Evolutionary conservation across 2,888 invertebrate species (phyloP), one percentile per base, ranked within the genome.

Genomic region (Cetonia aurata): DNA sequence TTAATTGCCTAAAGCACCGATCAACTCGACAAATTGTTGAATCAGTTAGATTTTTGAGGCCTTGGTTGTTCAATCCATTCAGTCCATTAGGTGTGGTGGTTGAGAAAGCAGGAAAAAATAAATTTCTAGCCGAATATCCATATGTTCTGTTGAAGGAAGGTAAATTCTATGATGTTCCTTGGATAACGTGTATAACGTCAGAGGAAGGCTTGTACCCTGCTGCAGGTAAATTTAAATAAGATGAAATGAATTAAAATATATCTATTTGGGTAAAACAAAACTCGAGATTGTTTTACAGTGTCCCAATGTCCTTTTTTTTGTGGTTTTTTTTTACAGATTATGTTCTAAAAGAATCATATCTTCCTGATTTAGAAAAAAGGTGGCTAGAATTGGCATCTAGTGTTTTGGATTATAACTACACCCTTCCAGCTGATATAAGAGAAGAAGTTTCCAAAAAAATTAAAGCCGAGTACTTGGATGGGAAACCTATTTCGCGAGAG

Each of bases 201-300:
- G 89, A 92, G 70, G 93, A 93, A 80, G 92, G 92, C 67, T 84
- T 91, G 10, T 91, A 90, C 76, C 91, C 91, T 19, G 90, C 88
- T 48, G 88, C 89, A 77, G 87, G 91, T 90, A 82, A 62, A 37
- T 53, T n/a, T 25, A 4, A 25, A 25, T 25, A 25, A 4, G 25
- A 3, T 25, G 4, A 25, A 25, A 25, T 25, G 25, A 25, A 25
- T 25, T 25, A 25, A 4, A 25, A 25, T 25, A 25, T 25, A 25
- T 25, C 1, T 25, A 25, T 25, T 25, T 25, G 1, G 25, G 3
- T 3, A 1, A 1, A 25, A 4, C 4, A 25, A 25, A 25, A 25
- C 3, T 25, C 25, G 4, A 4, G 25, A 25, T 25, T 25, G 4
- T 25, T 3, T 25, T 25, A 4, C 4, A 25, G 1, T 4, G 25